Base-by-base conservation (phyloP, 2,888 invertebrate genomes). In the Lepidonotus clava region DNA sequence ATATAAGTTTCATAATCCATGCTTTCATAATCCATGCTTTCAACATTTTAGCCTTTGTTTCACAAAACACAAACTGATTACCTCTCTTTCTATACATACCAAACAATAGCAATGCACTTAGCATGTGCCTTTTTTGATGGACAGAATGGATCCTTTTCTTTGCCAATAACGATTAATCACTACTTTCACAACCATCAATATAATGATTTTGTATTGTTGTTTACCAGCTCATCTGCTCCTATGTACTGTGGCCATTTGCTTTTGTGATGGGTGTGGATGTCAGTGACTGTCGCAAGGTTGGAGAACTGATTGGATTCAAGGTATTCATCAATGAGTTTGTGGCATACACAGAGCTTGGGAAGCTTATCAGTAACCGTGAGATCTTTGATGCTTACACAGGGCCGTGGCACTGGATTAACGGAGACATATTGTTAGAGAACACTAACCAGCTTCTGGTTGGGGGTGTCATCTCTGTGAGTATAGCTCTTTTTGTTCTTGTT, bases 321-420 rank as follows among this genome's bases (percentile, higher is more conserved):
- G 97, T 97, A 0, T 96, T 98, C 21, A 96, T 98, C n/a, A 98
- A 98, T 92, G 98, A 98, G 93, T 98, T 98, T 93, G 96, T 98
- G 0, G 98, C 98, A 0, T 98, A 98, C 93, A 95, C 96, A 92
- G 95, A 96, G 76, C 95, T 98, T 2, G 86, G 86, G 4, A 28
- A 51, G n/a, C 56, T 86, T 0, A 86, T 86, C 36, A 18, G 32
- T 1, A 86, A 86, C 36, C 51, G n/a, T 28, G 41, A 86, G 53
- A 34, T 41, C 14, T 28, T 86, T n/a, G 77, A 86, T 38, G 77
- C 76, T 0, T 77, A 76, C 28, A 21, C 5, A 1, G 86, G 51
- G 4, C 38, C 38, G 32, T 11, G 1, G 86, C 34, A 4, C 18
- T 77, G 41, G 28, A 61, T 80, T 1, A 53, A 53, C 34, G 86